Percentiles rank a stretch among this genome's conserved stretches.
These are phyloP conservation scores for Holotrichia oblita DNA, from an alignment of 1,140 invertebrate species.

Conservation along the genomic window DNA sequence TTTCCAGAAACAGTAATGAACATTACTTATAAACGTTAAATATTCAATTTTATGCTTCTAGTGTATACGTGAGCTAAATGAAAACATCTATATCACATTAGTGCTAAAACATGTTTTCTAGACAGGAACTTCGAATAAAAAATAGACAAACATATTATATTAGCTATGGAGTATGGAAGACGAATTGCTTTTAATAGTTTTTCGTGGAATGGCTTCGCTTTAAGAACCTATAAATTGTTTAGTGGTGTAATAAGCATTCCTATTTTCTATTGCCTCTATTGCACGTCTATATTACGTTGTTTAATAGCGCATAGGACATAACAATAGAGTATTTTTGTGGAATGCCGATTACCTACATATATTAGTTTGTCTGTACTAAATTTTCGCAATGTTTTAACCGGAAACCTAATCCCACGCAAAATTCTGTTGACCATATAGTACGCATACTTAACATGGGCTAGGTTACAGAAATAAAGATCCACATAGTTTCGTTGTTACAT, in stretches of 20 bases:
- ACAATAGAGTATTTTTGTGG: background rate
- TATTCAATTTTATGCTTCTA: no score
- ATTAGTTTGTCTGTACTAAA: background rate
- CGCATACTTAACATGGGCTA: background rate
- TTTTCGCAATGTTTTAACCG: slow-evolving; percentile 15
- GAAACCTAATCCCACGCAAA: slow-evolving; percentile 15
- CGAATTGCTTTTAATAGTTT: background rate
- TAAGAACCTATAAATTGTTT: background rate
- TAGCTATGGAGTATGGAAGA: background rate
- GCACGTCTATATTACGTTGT: background rate
- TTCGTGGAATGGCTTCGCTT: background rate
- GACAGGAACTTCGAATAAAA: background rate
- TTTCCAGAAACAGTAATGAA: background rate
- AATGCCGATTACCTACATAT: background rate
- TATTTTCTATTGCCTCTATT: background rate
- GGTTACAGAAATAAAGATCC: slow-evolving; percentile 13
- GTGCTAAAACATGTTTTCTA: background rate
- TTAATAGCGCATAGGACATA: background rate
- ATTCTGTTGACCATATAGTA: background rate
- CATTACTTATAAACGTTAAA: no score
- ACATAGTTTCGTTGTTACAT: slow-evolving; percentile 16
- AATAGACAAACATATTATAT: background rate
- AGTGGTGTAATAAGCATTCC: background rate
- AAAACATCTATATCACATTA: background rate
- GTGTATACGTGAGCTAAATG: no score